Conservation (phyloP, 2,888 invertebrate genomes). For the Neuroscelio doddi region DNA sequence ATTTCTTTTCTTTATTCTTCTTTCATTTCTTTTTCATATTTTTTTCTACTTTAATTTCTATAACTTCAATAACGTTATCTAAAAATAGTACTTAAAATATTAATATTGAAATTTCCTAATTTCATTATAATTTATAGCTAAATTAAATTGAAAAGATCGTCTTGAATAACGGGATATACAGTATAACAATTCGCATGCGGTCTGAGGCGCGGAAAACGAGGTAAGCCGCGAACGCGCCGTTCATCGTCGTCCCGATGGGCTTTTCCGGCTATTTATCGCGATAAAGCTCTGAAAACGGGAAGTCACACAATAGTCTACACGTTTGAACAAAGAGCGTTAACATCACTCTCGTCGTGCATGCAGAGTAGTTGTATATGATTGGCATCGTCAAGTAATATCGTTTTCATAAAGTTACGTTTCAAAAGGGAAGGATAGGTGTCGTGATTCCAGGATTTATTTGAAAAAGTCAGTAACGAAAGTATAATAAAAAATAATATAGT, state of each 20-base stretch:
- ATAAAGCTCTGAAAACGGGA: constrained; percentile 60
- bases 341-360: constrained; percentile 37
- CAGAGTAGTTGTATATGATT: constrained; percentile 37
- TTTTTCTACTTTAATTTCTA: no score
- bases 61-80: no score
- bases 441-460: no score
- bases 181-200: constrained; percentile 33
- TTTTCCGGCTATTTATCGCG: constrained; percentile 65
- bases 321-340: constrained; percentile 54
- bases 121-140: constrained; percentile 19
- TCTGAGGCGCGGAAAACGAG: constrained; percentile 46
- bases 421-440: no score
- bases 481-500: no score
- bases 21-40: no score
- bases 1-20: no score
- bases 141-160: constrained; percentile 23
- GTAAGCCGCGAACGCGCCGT: constrained; percentile 46
- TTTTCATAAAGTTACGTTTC: no score
- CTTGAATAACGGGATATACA: constrained; percentile 18
- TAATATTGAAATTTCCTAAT: no score
- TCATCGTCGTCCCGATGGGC: constrained; percentile 56
- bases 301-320: constrained; percentile 48
- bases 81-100: no score
- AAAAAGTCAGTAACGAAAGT: no score
- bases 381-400: constrained; percentile 44